A percentile compares a stretch with the other conserved stretches of the same genome.
Evolutionary conservation across 2,888 invertebrate genomes (phyloP).

Genomic region (Syritta pipiens): DNA sequence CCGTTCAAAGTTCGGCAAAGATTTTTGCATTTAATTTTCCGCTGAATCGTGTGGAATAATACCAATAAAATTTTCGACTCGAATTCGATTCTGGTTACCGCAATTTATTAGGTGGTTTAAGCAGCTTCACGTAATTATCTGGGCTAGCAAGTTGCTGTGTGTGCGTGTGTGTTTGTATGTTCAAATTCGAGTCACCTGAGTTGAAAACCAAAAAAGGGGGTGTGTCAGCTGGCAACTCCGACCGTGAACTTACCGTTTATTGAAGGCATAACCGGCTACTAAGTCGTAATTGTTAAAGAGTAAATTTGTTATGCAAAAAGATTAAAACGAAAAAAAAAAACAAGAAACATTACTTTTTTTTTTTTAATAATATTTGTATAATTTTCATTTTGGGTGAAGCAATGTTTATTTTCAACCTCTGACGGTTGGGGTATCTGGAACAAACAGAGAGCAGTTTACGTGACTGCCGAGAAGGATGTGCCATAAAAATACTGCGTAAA

Average conservation of each 20-base stretch:
- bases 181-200: not conserved
- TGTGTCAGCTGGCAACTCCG: constrained; percentile 14
- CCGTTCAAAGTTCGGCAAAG: not conserved
- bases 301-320: not conserved
- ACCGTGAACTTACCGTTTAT: constrained; percentile 21
- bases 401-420: not conserved
- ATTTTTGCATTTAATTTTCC: not conserved
- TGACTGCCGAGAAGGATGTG: not conserved
- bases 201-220: constrained; percentile 28
- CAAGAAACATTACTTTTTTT: not conserved
- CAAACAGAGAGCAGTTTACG: not conserved
- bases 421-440: not conserved
- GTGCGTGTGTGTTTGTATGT: not conserved
- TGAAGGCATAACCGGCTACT: not conserved
- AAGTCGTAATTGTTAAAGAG: no score
- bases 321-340: no score
- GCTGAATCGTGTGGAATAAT: not conserved
- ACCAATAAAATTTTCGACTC: not conserved
- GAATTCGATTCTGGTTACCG: constrained; percentile 10
- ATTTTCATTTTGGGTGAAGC: not conserved
- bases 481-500: not conserved
- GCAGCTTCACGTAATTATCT: not conserved
- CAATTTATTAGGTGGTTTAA: constrained; percentile 4
- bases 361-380: not conserved
- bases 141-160: not conserved